Conservation (phyloP, 2,888 invertebrate species). For the Cartodere bifasciata region DNA sequence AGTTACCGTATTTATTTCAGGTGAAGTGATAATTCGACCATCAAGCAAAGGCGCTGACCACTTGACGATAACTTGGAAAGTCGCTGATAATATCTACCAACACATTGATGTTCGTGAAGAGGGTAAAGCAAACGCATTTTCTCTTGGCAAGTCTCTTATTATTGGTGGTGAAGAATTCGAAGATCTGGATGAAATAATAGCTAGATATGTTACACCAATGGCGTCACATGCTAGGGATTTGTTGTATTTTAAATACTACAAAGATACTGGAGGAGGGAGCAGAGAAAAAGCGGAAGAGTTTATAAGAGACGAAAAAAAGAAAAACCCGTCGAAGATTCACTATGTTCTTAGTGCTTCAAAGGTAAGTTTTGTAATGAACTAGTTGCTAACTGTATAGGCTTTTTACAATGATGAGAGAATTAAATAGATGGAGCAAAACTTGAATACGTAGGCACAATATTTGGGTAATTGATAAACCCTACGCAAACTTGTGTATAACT, state of each 20-base stretch:
- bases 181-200: slow-evolving; percentile 98
- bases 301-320: slow-evolving; percentile 78
- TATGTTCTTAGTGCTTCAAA: slow-evolving; percentile 76
- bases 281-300: slow-evolving; percentile 80
- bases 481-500: no score
- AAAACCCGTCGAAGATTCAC: slow-evolving; percentile 78
- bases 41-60: slow-evolving; percentile 95
- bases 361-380: slow-evolving; percentile 28
- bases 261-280: slow-evolving; percentile 61
- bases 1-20: no score
- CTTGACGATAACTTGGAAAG: slow-evolving; percentile 98
- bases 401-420: no score
- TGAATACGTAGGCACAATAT: no score
- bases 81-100: slow-evolving; percentile 84
- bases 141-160: slow-evolving; percentile 76
- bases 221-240: slow-evolving; percentile 86
- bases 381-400: no score
- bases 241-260: slow-evolving; percentile 82
- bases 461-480: no score
- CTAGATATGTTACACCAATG: slow-evolving; percentile 93
- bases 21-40: slow-evolving; percentile 91
- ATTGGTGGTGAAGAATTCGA: slow-evolving; percentile 92
- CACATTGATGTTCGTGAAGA: slow-evolving; percentile 95
- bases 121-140: slow-evolving; percentile 93
- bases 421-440: no score